Percentiles rank a stretch among this genome's conserved stretches.
These are phyloP conservation scores for Melieria picta DNA, from an alignment of 2,888 invertebrate species.

Conservation along the genomic window DNA sequence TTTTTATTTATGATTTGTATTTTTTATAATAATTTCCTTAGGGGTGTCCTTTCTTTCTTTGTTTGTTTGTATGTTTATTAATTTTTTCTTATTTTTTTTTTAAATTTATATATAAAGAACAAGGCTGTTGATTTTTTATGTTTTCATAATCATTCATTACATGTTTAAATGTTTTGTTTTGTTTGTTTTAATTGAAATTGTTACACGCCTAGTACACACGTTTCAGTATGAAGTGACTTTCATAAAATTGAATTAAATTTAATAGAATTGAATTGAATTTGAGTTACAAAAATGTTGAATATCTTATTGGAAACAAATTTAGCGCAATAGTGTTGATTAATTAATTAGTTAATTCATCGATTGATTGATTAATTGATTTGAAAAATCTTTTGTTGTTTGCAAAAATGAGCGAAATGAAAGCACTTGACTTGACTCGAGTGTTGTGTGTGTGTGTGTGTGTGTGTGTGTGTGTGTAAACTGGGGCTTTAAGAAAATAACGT, in stretches of 20 bases:
- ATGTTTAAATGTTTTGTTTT: constrained; percentile 42
- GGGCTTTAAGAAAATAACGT: too few relatives aligned
- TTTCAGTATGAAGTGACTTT: constrained; percentile 21
- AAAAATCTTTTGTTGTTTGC: too few relatives aligned
- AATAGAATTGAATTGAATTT: constrained; percentile 1
- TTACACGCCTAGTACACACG: constrained; percentile 4
- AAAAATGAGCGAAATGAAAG: too few relatives aligned
- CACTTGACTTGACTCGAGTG: too few relatives aligned
- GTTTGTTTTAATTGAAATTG: constrained; percentile 39
- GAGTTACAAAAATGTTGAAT: too few relatives aligned
- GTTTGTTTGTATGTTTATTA: constrained; percentile 34
- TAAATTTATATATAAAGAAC: constrained; percentile 49
- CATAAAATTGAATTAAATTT: not conserved
- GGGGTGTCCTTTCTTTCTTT: not conserved
- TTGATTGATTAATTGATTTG: too few relatives aligned
- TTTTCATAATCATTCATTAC: constrained; percentile 39
- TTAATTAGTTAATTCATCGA: constrained; percentile 1
- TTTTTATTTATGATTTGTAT: constrained; percentile 49
- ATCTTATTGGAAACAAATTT: too few relatives aligned
- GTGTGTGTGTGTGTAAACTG: too few relatives aligned
- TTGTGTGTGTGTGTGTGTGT: too few relatives aligned
- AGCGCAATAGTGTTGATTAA: constrained; percentile 11
- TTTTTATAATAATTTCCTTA: constrained; percentile 39
- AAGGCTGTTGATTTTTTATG: constrained; percentile 43
- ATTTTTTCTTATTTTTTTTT: constrained; percentile 42